Percentiles rank a stretch among this genome's conserved stretches.
These are phyloP conservation scores for Dolichallabes microphthalmus DNA, from an alignment of 2,113 vertebrate genomes.

Conservation along the genomic window DNA sequence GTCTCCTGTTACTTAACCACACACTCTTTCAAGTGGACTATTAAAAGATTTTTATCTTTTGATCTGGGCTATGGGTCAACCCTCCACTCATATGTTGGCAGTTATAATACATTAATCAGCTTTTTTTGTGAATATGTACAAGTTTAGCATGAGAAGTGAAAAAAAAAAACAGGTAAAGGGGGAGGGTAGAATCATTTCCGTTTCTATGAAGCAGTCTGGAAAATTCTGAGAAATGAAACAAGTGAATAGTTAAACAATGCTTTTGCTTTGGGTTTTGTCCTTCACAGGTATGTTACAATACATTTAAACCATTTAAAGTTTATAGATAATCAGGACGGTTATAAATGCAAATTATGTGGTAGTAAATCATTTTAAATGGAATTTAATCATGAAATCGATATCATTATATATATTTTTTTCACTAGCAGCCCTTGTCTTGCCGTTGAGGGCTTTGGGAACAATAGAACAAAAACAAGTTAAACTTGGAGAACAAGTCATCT, in stretches of 20 bases:
- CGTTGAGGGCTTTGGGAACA: neutral
- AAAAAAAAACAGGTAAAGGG: neutral
- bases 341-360: neutral
- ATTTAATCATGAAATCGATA: neutral
- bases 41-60: neutral
- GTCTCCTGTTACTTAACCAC: neutral
- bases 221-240: conserved; percentile 29
- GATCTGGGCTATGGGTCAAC: neutral
- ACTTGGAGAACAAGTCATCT: conserved; percentile 19
- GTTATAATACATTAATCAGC: neutral
- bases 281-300: neutral
- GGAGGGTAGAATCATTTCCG: conserved; percentile 1
- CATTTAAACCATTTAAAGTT: neutral
- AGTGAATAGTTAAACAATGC: neutral
- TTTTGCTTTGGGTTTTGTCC: neutral
- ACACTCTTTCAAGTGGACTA: neutral
- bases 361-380: neutral
- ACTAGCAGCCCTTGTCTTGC: neutral
- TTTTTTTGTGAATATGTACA: neutral
- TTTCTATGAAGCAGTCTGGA: neutral
- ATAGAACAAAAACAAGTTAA: conserved; percentile 17
- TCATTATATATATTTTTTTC: neutral
- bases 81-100: too few relatives aligned
- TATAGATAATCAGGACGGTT: neutral
- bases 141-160: neutral